Evolutionary conservation across 2,797 vertebrate genomes (phyloP).

Genomic region (Amphiprion clarkii): DNA sequence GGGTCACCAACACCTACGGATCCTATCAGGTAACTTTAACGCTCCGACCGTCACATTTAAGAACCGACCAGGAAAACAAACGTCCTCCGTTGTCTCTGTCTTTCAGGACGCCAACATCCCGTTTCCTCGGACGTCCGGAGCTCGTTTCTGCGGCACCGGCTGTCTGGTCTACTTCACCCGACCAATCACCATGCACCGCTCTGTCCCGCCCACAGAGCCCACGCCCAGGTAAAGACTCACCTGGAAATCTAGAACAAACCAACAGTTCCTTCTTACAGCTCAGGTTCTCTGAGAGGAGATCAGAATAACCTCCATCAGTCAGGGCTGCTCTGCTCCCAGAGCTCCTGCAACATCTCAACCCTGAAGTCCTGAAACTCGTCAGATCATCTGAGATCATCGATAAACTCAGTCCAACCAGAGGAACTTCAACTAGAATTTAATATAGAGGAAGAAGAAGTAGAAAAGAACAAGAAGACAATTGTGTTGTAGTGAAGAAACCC

Average conservation of each 20-base stretch:
- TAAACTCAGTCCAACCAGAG: too few species aligned
- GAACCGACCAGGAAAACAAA: not conserved
- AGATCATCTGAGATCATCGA: too few species aligned
- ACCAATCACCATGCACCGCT: conserved; percentile 95
- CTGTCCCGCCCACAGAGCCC: conserved; percentile 92
- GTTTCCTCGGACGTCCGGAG: conserved; percentile 96
- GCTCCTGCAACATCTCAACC: too few species aligned
- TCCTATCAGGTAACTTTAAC: conserved; percentile 88
- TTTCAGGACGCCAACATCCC: conserved; percentile 95
- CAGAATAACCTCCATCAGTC: too few species aligned
- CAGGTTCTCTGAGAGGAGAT: too few species aligned
- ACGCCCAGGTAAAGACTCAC: conserved; percentile 89
- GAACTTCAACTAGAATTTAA: too few species aligned
- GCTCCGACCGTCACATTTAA: not conserved
- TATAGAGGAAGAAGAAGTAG: too few species aligned
- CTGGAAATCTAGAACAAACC: rapidly evolving
- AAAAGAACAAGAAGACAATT: too few species aligned
- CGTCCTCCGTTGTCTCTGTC: not conserved
- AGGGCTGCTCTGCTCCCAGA: too few species aligned
- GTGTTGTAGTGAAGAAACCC: too few species aligned
- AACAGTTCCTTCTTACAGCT: too few species aligned
- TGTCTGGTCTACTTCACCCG: conserved; percentile 97
- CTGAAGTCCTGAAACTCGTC: too few species aligned
- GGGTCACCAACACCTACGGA: conserved; percentile 95
- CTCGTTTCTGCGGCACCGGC: conserved; percentile 95